A percentile compares a stretch with the other conserved stretches of the same genome.
These are phyloP conservation scores for Hemaris fuciformis DNA, from an alignment of 2,888 invertebrate species.

Conservation along the genomic window DNA sequence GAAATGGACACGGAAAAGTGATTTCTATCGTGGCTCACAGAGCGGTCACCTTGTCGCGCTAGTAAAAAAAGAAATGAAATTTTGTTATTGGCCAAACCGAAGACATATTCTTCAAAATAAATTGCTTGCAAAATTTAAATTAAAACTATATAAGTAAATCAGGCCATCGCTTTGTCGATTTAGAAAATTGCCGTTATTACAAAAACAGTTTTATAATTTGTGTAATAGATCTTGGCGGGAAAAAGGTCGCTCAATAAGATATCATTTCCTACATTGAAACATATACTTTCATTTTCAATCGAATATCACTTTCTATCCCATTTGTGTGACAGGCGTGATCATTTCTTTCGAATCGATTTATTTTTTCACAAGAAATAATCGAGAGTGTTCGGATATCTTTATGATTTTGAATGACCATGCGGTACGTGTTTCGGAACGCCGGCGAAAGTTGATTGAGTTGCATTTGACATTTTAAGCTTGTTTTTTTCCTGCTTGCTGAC, in stretches of 20 bases:
- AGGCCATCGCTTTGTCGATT: neutral
- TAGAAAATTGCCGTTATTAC: neutral
- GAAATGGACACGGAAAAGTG: neutral
- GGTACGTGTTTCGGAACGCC: conserved; percentile 30
- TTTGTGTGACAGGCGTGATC: conserved; percentile 24
- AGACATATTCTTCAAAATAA: no score
- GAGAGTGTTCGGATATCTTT: conserved; percentile 15
- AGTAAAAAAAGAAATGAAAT: neutral
- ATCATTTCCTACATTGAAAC: conserved; percentile 5
- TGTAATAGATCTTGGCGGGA: neutral
- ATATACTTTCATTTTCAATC: conserved; percentile 36
- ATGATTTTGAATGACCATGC: conserved; percentile 17
- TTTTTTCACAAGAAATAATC: conserved; percentile 24
- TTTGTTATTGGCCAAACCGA: no score
- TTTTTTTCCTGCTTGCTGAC: neutral
- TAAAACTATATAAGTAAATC: neutral
- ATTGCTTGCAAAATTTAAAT: neutral
- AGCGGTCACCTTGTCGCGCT: no score
- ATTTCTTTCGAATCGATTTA: conserved; percentile 27
- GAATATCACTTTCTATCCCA: conserved; percentile 32
- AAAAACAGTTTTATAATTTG: neutral
- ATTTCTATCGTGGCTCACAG: no score
- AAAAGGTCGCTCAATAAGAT: neutral
- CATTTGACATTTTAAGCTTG: neutral
- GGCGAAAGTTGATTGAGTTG: conserved; percentile 15